These are phyloP conservation scores for Caretta caretta DNA, from an alignment of 2,113 vertebrate genomes.

Conservation along the genomic window DNA sequence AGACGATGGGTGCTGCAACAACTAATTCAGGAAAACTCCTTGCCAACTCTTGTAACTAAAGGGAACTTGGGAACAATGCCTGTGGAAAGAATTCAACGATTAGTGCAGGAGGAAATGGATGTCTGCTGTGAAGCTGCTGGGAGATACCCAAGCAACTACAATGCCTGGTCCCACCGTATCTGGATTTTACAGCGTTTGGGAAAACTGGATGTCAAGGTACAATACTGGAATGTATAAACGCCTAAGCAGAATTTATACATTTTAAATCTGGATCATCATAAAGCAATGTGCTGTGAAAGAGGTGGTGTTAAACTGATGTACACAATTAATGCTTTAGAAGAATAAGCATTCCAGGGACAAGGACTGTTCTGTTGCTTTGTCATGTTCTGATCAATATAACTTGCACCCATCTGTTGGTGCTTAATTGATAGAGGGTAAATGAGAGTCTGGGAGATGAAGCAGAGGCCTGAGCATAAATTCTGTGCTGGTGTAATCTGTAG, in stretches of 20 bases:
- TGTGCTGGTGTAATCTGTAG: not conserved
- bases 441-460: not conserved
- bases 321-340: not conserved
- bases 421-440: not conserved
- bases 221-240: not conserved
- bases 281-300: not conserved
- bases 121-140: slow-evolving; percentile 93
- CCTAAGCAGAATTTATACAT: not conserved
- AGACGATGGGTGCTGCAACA: slow-evolving; percentile 96
- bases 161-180: slow-evolving; percentile 98
- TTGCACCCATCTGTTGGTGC: not conserved
- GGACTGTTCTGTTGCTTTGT: not conserved
- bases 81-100: slow-evolving; percentile 80
- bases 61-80: slow-evolving; percentile 77
- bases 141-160: slow-evolving; percentile 97
- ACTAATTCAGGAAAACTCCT: slow-evolving; percentile 83
- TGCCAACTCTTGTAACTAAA: slow-evolving; percentile 76
- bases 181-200: slow-evolving; percentile 96
- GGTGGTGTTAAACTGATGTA: not conserved
- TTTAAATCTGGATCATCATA: not conserved
- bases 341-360: not conserved
- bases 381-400: not conserved
- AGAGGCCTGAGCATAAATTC: not conserved
- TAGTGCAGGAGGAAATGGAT: slow-evolving; percentile 91
- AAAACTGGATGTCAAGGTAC: slow-evolving; percentile 91